Evolutionary conservation across 2,113 vertebrate genomes (phyloP), one percentile per base, ranked within the genome.

Genomic region (Oryzias javanicus): DNA sequence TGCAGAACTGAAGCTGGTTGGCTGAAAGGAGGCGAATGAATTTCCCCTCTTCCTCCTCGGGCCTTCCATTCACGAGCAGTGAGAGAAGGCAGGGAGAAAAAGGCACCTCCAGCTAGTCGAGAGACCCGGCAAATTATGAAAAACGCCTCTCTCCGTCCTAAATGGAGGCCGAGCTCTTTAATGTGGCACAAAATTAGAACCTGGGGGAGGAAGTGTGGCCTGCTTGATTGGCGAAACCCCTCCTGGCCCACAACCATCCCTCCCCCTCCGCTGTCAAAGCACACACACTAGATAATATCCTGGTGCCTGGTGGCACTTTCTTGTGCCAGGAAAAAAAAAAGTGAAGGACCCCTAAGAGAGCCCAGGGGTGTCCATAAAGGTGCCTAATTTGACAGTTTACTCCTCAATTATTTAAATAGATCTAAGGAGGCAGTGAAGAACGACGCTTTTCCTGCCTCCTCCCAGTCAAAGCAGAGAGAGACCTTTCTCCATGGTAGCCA

Each of bases 161-260:
- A 92, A 92, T 90, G 88, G 88, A 89, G 87, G 85, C 86, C 83
- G 86, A 91, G 85, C 91, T 89, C 86, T 90, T 90, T 92, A 92
- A 92, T 91, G 88, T 91, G 89, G 90, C 91, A 92, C 89, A 92
- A 92, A 92, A 92, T 92, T 92, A 92, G 87, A 90, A 92, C 91
- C 91, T 89, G 86, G 79, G 90, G 91, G 91, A 88, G 85, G 81
- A 82, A 90, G 79, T 87, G 89, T 84, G 88, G 88, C 86, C 86
- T 46, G 60, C 87, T 90, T 91, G 89, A 91, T 90, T 90, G 89
- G 89, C 81, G 86, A 91, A 92, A 91, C 86, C 72, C 88, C 91
- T 90, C 87, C 85, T 82, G 86, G 89, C 86, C 82, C 72, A 73
- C 74, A 72, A 68, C 74, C 15, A 47, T 27, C 6, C 4, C 73